Evolutionary conservation across 2,888 invertebrate genomes (phyloP).

Genomic region (Ennomos fuscantarius): DNA sequence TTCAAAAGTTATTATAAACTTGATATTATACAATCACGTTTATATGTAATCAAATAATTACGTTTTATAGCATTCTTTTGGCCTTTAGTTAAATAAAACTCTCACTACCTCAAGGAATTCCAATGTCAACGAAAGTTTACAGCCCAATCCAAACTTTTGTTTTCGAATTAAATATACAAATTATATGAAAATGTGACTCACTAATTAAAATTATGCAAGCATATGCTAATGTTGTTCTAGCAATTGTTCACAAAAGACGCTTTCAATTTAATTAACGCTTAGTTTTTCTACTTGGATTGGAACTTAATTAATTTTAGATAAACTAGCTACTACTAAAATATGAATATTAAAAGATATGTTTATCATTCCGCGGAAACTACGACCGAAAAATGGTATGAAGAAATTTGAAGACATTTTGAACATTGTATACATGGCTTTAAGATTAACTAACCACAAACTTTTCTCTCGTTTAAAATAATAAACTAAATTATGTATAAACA

Average conservation of each 20-base stretch:
- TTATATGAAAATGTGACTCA: constrained; percentile 13
- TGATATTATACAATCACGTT: constrained; percentile 32
- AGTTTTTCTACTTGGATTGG: constrained; percentile 2
- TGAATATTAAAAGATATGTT: constrained; percentile 16
- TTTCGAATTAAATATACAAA: constrained; percentile 4
- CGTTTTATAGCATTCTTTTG: constrained; percentile 26
- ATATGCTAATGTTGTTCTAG: constrained; percentile 5
- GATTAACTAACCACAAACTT: too few relatives aligned
- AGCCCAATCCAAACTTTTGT: constrained; percentile 11
- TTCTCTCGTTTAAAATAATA: too few relatives aligned
- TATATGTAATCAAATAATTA: constrained; percentile 35
- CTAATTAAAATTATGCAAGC: constrained; percentile 17
- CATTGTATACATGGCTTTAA: too few relatives aligned
- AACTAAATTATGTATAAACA: too few relatives aligned
- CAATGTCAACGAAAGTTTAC: constrained; percentile 35
- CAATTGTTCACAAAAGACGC: constrained; percentile 11
- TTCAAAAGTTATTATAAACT: constrained; percentile 21
- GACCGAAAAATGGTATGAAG: too few relatives aligned
- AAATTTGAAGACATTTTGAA: too few relatives aligned
- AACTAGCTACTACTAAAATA: constrained; percentile 6
- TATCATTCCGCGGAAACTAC: too few relatives aligned
- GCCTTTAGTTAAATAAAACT: constrained; percentile 31
- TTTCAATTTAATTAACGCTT: constrained; percentile 13
- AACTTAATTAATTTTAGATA: constrained; percentile 5
- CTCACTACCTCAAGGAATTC: constrained; percentile 27